Base-by-base conservation (phyloP, 30 jellyfish, hydroid and myxozoan species). In the Rhopilema esculentum region DNA sequence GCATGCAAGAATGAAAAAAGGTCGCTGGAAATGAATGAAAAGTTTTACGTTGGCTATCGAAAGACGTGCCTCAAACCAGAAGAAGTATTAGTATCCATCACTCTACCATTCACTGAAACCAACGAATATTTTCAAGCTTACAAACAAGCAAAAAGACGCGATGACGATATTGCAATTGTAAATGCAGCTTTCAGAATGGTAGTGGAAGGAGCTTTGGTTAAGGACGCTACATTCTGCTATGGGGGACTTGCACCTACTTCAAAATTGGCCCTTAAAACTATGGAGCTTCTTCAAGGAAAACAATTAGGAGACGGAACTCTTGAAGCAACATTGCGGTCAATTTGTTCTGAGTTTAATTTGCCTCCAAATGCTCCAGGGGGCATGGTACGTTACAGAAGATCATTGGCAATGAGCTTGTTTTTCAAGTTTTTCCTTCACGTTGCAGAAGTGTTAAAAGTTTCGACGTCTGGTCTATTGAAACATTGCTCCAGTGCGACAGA, bases 131-230 rank as follows among this genome's bases (percentile, higher is more conserved):
- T 77, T 17, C 75, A 53, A 0, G 88, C 88, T 6, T 80, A 49
- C 69, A 80, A 80, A 32, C 89, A 80, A 24, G 75, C 89, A 64
- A 80, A 67, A 32, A 53, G 89, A 29, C 80, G 89, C 27, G 89
- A 80, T 80, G 89, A 80, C 32, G 89, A 80, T 25, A 80, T 80
- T 32, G 89, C 89, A 18, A 80, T 80, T 32, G 89, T 80, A 12
- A 81, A 74, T n/a, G 73, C 85, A 12, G 85, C 85, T 23, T 74
- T 74, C 50, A 18, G 67, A 74, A 21, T 74, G 12, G 2, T 22
- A 7, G 8, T 74, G 71, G 25, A 31, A 1, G 85, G 52, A 19
- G 23, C 1, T 25, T 17, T 16, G n/a, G 49, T 22, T n/a, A 48
- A 74, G 25, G 85, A 48, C 8, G 85, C 33, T 20, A 74, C 49